Evolutionary conservation across 2,797 vertebrate species (phyloP), one percentile per base, ranked within the genome.

Genomic region (Astyanax mexicanus): DNA sequence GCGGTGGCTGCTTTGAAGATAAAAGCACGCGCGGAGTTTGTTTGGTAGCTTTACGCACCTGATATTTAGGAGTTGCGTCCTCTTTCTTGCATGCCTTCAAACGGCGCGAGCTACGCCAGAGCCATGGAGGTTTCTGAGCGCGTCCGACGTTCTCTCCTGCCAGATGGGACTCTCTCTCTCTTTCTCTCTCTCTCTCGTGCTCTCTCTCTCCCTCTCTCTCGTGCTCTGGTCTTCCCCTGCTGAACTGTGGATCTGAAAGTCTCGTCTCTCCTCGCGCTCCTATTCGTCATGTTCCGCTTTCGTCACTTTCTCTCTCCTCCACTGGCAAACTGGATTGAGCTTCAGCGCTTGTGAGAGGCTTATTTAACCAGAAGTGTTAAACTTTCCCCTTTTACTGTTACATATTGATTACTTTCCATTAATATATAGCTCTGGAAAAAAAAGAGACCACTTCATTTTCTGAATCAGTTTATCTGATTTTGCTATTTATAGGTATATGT

Each of bases 231-330:
- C 47, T 23, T 21, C 45, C 64, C 32, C 57, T 25, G 52, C 60
- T 54, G 11, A 62, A 27, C 32, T 21, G 44, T 71, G 69, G 45
- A 29, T 74, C 35, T 76, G 74, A 78, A 76, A 75, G 70, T 77
- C 78, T 81, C 67, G 72, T 84, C 74, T 77, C 15, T 61, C 40
- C 40, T 54, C 52, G 38, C 37, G 58, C 57, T 77, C 74, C 67
- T 77, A 77, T 76, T 70, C 67, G 74, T 58, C 49, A 32, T 45
- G 79, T 84, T 84, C 80, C 80, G 83, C 80, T 79, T 84, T 84
- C 83, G 83, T 82, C 83, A 82, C 69, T 27, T 67, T 65, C 62
- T 69, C 73, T 78, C 70, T 62, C 51, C 32, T 68, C 69, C 52
- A 61, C 66, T 44, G 3, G 23, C 54, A 58, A 25, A 9, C 52